Base-by-base conservation (phyloP, 2,797 vertebrate genomes). In the Clamator glandarius region DNA sequence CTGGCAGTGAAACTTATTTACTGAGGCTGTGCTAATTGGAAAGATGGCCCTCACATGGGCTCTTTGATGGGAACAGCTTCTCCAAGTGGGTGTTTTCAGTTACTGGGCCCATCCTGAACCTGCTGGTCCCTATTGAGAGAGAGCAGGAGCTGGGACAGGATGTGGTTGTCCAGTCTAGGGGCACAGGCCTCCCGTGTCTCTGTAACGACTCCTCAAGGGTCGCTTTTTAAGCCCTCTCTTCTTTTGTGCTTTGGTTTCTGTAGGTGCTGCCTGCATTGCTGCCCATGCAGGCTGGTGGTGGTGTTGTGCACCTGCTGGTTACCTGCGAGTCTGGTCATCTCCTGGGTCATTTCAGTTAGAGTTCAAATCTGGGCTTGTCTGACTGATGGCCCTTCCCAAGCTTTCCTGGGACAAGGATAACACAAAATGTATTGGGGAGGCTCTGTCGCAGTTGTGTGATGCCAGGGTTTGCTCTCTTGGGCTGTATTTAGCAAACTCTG, bases 11-110 rank as follows among this genome's bases (percentile, higher is more conserved):
- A 54, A 42, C 19, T 55, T 0, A 10, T 66, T 39, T 68, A 17
- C n/a, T 62, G 51, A 36, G 24, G 25, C 36, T 3, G 0, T 44
- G 33, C 31, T 25, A 2, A 6, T 24, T 11, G 15, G 59, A n/a
- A 67, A 9, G 51, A 28, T 17, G 15, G 14, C 20, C 39, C 25
- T 82, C 20, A 5, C 7, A 0, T 15, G 46, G 28, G 15, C 59
- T 59, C n/a, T 74, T 14, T 26, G 59, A 6, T 70, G 57, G 63
- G 25, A 83, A 11, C 50, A 20, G 1, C 41, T 81, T 11, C 28
- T 67, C 10, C 4, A 31, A 6, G 16, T 8, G 39, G 26, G 8
- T n/a, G 36, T 39, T 67, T 78, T 18, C 12, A 9, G 26, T 46
- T 46, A 8, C 16, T 21, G 36, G 55, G 24, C 23, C 35, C 48